Evolutionary conservation across 2,797 vertebrate species (phyloP).

Genomic region (Tachyglossus aculeatus): DNA sequence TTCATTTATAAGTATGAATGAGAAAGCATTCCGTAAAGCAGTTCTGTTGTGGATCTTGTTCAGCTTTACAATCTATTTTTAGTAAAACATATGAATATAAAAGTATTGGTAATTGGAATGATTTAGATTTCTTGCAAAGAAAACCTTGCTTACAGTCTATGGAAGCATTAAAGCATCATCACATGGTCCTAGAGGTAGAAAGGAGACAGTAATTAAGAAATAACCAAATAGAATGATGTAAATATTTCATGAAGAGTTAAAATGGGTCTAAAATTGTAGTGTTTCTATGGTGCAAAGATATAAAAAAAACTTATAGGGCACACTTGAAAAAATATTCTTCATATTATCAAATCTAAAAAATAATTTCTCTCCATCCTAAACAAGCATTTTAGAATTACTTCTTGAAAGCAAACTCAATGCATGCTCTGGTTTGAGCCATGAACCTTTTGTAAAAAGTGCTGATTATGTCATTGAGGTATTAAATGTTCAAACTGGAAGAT

Average conservation of each 20-base stretch:
- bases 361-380: conserved; percentile 10
- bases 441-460: conserved; percentile 19
- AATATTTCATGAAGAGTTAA: not conserved
- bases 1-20: not conserved
- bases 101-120: conserved; percentile 32
- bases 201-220: not conserved
- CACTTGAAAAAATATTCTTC: not conserved
- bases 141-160: not conserved
- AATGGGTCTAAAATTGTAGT: not conserved
- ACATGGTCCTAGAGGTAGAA: not conserved
- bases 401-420: conserved; percentile 9
- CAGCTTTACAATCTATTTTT: conserved; percentile 19
- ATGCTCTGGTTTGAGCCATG: conserved; percentile 37
- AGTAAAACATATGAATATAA: conserved; percentile 7
- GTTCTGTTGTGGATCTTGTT: not conserved
- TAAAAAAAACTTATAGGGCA: not conserved
- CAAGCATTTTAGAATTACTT: conserved; percentile 40
- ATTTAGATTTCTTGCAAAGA: not conserved
- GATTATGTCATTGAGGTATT: not conserved
- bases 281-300: not conserved
- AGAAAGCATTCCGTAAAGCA: conserved; percentile 20
- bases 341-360: not conserved
- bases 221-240: not conserved
- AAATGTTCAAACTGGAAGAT: not conserved
- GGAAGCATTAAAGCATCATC: not conserved